Evolutionary conservation across 2,797 vertebrate genomes (phyloP).

Genomic region (Galaxias olidus): DNA sequence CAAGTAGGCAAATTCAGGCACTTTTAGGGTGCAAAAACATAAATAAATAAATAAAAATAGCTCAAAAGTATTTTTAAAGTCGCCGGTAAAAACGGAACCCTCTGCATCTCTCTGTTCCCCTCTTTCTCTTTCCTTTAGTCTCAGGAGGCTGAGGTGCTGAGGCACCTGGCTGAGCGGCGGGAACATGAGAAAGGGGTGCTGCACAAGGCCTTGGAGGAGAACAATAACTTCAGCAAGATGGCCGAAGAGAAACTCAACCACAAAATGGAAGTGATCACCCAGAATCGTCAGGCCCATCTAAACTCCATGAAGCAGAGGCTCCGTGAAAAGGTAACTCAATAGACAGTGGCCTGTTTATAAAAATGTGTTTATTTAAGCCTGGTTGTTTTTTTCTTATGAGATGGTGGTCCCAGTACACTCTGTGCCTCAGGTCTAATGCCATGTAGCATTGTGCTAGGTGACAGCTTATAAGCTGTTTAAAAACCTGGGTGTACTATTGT

Average conservation of each 20-base stretch:
- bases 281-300: conserved; percentile 83
- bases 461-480: too few species aligned
- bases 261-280: conserved; percentile 86
- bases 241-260: conserved; percentile 85
- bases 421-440: too few species aligned
- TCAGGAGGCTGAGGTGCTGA: conserved; percentile 83
- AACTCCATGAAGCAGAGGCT: conserved; percentile 84
- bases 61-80: too few species aligned
- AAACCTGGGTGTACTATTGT: neutral
- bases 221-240: conserved; percentile 86
- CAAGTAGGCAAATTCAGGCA: too few species aligned
- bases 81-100: too few species aligned
- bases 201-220: conserved; percentile 84
- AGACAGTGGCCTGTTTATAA: too few species aligned
- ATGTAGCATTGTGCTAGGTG: too few species aligned
- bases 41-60: too few species aligned
- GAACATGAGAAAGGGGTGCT: conserved; percentile 84
- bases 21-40: too few species aligned
- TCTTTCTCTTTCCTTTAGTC: conserved; percentile 51
- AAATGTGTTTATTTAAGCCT: too few species aligned
- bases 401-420: too few species aligned
- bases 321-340: conserved; percentile 75
- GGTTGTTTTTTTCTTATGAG: too few species aligned
- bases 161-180: conserved; percentile 83
- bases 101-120: neutral